phyloP scores from a whole-genome alignment of 2,797 vertebrate genomes.

The Chromis chromis region DNA sequence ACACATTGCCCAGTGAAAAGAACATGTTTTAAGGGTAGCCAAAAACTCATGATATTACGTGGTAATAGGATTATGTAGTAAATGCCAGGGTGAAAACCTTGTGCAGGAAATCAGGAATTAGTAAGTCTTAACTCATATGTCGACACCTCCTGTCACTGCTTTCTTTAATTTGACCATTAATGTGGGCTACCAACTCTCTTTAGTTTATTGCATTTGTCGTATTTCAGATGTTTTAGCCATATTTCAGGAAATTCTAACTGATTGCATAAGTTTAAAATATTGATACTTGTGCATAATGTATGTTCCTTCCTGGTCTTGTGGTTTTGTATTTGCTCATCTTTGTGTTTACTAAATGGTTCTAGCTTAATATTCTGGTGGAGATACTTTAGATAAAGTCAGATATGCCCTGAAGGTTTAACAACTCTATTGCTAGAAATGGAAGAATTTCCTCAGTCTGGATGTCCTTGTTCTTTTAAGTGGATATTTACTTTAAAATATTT shows the following conservation, averaged over 20 bases:
- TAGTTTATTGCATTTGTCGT: background rate
- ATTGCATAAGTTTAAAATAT: background rate
- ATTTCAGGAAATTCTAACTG: background rate
- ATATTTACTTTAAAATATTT: background rate
- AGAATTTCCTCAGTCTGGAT: background rate
- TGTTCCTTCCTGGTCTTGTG: background rate
- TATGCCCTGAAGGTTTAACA: background rate
- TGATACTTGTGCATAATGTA: background rate
- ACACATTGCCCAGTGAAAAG: constrained; percentile 27
- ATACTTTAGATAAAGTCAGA: background rate
- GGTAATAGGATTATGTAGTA: constrained; percentile 62
- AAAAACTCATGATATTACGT: constrained; percentile 39
- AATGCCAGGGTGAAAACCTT: constrained; percentile 21
- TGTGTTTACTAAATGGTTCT: background rate
- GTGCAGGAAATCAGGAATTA: constrained; percentile 45
- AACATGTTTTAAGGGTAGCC: constrained; percentile 34
- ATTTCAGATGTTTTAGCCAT: background rate
- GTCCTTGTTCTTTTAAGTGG: background rate
- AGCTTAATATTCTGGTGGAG: background rate
- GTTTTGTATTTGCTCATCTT: background rate
- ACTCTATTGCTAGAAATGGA: background rate
- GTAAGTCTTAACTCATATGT: constrained; percentile 12
- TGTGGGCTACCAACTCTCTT: background rate
- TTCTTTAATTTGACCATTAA: background rate
- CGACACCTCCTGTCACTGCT: background rate